These are phyloP conservation scores for Steinernema khuongi DNA, from an alignment of 1,140 invertebrate genomes.

Conservation along the genomic window DNA sequence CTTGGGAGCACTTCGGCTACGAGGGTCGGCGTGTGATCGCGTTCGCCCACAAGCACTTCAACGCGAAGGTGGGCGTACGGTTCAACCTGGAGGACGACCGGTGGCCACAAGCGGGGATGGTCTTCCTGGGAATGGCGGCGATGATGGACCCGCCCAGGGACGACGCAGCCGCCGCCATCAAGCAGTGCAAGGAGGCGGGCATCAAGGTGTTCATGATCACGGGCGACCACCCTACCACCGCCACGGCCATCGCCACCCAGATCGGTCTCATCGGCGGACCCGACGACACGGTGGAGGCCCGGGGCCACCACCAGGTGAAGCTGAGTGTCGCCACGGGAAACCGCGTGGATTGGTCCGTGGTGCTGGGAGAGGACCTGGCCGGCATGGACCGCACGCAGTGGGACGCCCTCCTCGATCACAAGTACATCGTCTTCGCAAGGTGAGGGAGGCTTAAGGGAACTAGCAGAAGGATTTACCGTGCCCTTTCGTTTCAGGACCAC, in stretches of 20 bases:
- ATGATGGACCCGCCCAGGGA: conserved; percentile 55
- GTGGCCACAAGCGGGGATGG: conserved; percentile 41
- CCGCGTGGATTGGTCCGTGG: conserved; percentile 31
- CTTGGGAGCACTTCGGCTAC: conserved; percentile 49
- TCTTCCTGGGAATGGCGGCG: conserved; percentile 53
- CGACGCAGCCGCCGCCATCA: conserved; percentile 47
- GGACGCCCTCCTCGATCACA: conserved; percentile 30
- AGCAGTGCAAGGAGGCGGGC: conserved; percentile 42
- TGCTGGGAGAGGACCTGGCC: conserved; percentile 32
- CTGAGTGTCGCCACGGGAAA: neutral
- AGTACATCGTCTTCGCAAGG: conserved; percentile 38
- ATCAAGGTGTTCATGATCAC: conserved; percentile 45
- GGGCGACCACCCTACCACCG: conserved; percentile 40
- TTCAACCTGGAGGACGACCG: conserved; percentile 31
- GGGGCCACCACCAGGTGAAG: neutral
- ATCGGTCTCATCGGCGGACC: conserved; percentile 35
- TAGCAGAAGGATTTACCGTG: neutral
- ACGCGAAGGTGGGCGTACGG: conserved; percentile 19
- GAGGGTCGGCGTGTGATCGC: conserved; percentile 53
- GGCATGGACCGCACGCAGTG: conserved; percentile 26
- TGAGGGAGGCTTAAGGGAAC: neutral
- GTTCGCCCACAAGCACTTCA: conserved; percentile 49
- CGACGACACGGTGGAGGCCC: neutral
- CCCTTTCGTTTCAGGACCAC: conserved; percentile 65
- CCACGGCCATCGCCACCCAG: conserved; percentile 32